Conservation (phyloP, 2,113 vertebrate genomes). For the Nipponia nippon region DNA sequence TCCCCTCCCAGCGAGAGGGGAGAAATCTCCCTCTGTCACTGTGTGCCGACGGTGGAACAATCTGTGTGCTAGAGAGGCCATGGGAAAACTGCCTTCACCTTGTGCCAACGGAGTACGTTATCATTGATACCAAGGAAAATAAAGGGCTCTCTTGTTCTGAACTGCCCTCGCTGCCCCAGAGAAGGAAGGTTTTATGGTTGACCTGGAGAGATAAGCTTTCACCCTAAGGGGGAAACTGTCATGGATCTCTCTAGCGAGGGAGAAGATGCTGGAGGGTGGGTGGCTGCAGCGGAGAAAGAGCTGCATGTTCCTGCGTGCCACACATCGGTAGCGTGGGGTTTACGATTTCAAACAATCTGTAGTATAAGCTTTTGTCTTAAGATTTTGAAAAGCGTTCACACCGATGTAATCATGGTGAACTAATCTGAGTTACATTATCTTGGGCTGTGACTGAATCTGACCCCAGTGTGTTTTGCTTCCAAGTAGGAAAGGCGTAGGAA, state of each 20-base stretch:
- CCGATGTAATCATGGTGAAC: neutral
- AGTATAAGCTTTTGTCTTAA: neutral
- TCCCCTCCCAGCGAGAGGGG: neutral
- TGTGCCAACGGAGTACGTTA: neutral
- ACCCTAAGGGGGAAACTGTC: neutral
- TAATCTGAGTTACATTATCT: neutral
- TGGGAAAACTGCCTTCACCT: neutral
- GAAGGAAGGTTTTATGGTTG: neutral
- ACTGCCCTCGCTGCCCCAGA: neutral
- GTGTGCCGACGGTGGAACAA: rapidly evolving
- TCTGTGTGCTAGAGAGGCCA: neutral
- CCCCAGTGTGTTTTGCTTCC: neutral
- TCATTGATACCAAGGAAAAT: neutral
- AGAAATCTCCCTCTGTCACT: neutral
- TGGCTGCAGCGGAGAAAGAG: neutral
- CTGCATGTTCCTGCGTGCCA: rapidly evolving
- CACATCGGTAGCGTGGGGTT: neutral
- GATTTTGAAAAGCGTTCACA: neutral
- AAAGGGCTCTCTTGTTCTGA: neutral
- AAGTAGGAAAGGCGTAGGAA: neutral
- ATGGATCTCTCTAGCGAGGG: neutral
- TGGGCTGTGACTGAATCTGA: neutral
- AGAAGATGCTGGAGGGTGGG: neutral
- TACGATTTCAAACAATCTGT: neutral
- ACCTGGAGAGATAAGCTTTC: neutral